These are phyloP conservation scores for Habroteleia sp. DNA, from an alignment of 2,888 invertebrate species.

Conservation along the genomic window DNA sequence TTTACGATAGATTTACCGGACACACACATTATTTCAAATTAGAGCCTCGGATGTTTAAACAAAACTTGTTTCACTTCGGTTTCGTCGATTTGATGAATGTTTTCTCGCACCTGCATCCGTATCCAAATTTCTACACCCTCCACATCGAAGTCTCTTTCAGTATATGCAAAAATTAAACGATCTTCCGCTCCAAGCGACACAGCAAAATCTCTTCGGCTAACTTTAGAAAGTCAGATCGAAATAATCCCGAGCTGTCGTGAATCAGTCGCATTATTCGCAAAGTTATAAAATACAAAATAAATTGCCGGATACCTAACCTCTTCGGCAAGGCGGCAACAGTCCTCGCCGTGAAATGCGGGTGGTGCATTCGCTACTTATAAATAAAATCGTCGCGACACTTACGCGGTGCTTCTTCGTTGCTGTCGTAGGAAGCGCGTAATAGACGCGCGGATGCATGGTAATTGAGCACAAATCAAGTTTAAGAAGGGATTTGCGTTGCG, in stretches of 20 bases:
- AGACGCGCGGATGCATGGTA: constrained; percentile 74
- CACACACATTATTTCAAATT: no score
- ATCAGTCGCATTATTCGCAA: constrained; percentile 69
- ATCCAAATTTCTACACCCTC: constrained; percentile 72
- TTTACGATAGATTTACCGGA: no score
- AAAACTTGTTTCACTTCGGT: constrained; percentile 65
- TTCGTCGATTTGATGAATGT: constrained; percentile 78
- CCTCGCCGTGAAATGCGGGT: constrained; percentile 69
- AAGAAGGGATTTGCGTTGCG: constrained; percentile 74
- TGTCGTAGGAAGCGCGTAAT: constrained; percentile 64
- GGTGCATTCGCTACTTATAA: constrained; percentile 74
- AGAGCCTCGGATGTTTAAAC: no score
- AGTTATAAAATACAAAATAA: constrained; percentile 79
- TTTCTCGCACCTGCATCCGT: constrained; percentile 77
- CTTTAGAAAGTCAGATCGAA: constrained; percentile 75
- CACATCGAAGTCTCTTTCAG: constrained; percentile 52
- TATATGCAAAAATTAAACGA: constrained; percentile 63
- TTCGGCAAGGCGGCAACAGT: constrained; percentile 21
- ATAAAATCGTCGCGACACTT: constrained; percentile 78
- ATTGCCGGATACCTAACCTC: constrained; percentile 73
- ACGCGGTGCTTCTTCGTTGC: constrained; percentile 67
- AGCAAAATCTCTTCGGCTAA: constrained; percentile 70
- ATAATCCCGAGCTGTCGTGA: constrained; percentile 73
- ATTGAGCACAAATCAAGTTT: constrained; percentile 81
- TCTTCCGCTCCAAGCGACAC: constrained; percentile 23